phyloP scores from a whole-genome alignment of 1,140 invertebrate species.

The Hypothenemus hampei region DNA sequence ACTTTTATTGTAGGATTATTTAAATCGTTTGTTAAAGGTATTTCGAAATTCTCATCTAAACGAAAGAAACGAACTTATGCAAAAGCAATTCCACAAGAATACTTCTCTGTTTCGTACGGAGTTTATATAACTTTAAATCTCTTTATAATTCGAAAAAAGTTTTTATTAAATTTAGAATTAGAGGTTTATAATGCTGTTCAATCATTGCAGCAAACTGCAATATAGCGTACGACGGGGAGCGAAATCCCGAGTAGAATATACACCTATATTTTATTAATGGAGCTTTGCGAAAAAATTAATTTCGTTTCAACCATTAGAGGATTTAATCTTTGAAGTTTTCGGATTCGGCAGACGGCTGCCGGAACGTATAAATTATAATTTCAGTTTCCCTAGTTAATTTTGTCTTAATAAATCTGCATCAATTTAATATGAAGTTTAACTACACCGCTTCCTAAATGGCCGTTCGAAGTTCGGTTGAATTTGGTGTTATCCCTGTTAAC shows the following conservation, averaged over 20 bases:
- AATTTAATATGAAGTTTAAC: conserved; percentile 1
- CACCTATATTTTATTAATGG: not conserved
- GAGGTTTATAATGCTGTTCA: not conserved
- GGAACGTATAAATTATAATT: conserved; percentile 1
- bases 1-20: conserved; percentile 2
- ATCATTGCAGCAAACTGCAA: conserved; percentile 1
- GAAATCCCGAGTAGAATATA: not conserved
- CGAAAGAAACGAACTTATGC: not conserved
- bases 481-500: not conserved
- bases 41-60: conserved; percentile 2
- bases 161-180: not conserved
- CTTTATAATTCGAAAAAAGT: not conserved
- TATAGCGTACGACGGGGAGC: not conserved
- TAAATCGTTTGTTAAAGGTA: conserved; percentile 1
- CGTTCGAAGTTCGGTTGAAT: not conserved
- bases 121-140: not conserved
- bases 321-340: not conserved
- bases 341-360: not conserved
- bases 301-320: not conserved
- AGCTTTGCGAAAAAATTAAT: conserved; percentile 6
- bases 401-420: conserved; percentile 5
- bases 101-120: not conserved
- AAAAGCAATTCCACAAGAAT: conserved; percentile 2
- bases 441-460: not conserved
- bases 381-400: conserved; percentile 3